A percentile compares a stretch with the other conserved stretches of the same genome.
phyloP scores from a whole-genome alignment of 2,888 invertebrate species.

The Trachelus iudaicus region DNA sequence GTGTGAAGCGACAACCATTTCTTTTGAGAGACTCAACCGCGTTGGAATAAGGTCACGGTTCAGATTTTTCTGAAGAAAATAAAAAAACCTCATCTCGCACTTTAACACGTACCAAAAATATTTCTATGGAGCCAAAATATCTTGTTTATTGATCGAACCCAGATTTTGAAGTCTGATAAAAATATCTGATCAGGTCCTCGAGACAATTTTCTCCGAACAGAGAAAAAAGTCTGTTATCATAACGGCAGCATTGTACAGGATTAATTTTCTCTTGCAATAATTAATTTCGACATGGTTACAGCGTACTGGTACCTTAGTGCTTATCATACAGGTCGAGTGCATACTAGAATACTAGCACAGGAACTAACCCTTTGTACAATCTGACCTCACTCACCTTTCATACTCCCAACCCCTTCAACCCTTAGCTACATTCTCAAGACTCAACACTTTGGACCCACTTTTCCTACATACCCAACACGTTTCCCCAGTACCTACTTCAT shows the following conservation, averaged over 20 bases:
- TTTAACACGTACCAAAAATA: background rate
- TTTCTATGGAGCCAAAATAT: background rate
- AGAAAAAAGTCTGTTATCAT: background rate
- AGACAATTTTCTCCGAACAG: background rate
- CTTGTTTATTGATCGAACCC: background rate
- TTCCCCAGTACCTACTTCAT: constrained; percentile 19
- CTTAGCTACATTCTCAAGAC: background rate
- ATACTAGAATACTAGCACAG: constrained; percentile 37
- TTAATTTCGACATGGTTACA: constrained; percentile 41
- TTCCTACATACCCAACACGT: background rate
- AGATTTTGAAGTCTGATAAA: background rate
- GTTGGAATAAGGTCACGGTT: constrained; percentile 16
- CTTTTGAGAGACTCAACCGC: constrained; percentile 12
- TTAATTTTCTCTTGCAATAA: constrained; percentile 37
- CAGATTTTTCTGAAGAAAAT: background rate
- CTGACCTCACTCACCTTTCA: constrained; percentile 17
- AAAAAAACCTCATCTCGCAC: background rate
- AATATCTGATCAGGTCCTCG: background rate
- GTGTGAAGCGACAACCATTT: constrained; percentile 1
- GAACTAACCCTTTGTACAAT: constrained; percentile 18
- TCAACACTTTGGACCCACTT: background rate
- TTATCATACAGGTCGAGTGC: constrained; percentile 44
- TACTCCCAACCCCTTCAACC: constrained; percentile 7
- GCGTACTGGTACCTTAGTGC: constrained; percentile 30
- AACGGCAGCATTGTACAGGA: background rate